Evolutionary conservation across 2,888 invertebrate genomes (phyloP).

Genomic region (Euplexia lucipara): DNA sequence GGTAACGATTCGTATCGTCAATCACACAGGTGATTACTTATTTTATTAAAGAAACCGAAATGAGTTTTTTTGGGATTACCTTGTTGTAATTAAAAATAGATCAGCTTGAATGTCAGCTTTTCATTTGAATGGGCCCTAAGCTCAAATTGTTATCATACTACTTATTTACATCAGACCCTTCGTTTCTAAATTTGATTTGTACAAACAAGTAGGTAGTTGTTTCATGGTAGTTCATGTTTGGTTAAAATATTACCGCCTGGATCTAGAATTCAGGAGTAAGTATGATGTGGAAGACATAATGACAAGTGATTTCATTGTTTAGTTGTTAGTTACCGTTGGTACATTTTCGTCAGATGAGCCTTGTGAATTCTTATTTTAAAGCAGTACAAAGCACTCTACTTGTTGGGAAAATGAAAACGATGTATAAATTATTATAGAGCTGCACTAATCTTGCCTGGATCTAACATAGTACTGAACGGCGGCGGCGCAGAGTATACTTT

Average conservation of each 20-base stretch:
- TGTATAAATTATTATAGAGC: neutral
- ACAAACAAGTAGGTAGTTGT: constrained; percentile 16
- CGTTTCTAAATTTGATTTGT: constrained; percentile 17
- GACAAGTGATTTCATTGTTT: constrained; percentile 23
- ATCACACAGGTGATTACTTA: constrained; percentile 26
- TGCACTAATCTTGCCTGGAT: neutral
- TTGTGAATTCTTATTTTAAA: too few species aligned
- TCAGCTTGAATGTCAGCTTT: constrained; percentile 17
- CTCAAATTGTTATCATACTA: constrained; percentile 11
- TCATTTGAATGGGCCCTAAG: constrained; percentile 24
- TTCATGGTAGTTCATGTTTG: constrained; percentile 17
- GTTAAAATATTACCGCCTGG: neutral
- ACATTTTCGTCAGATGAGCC: constrained; percentile 3
- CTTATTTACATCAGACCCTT: constrained; percentile 33
- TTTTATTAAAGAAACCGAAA: constrained; percentile 22
- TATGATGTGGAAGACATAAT: constrained; percentile 47
- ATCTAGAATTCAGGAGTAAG: constrained; percentile 7
- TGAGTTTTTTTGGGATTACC: constrained; percentile 2
- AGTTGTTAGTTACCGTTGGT: constrained; percentile 1
- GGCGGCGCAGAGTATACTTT: neutral
- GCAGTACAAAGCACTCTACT: too few species aligned
- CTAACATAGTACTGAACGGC: neutral
- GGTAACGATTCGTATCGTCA: constrained; percentile 26
- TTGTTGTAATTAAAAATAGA: constrained; percentile 17
- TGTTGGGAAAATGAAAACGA: neutral